These are phyloP conservation scores for Puffinus mauretanicus DNA, from an alignment of 2,113 vertebrate genomes.

Conservation along the genomic window DNA sequence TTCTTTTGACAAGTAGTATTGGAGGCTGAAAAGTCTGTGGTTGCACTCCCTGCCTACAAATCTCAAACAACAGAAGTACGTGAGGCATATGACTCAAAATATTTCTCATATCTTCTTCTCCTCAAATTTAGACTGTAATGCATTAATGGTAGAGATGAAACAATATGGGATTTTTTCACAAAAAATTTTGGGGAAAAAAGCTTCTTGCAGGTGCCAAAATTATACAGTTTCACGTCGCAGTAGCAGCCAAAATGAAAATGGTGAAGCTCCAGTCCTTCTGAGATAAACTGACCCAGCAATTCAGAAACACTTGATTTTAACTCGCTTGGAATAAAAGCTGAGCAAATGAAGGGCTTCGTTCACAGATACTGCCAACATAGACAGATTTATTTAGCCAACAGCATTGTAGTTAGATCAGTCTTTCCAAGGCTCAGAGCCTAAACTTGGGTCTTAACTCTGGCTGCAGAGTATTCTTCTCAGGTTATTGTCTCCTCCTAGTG, in stretches of 20 bases:
- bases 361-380: fast-evolving
- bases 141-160: not conserved
- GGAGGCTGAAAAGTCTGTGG: not conserved
- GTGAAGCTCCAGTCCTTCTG: not conserved
- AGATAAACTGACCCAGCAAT: not conserved
- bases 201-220: not conserved
- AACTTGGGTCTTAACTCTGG: not conserved
- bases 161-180: fast-evolving
- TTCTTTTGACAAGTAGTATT: not conserved
- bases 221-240: not conserved
- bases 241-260: not conserved
- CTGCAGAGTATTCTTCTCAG: not conserved
- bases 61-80: not conserved
- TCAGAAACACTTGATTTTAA: not conserved
- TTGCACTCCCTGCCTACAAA: not conserved
- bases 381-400: not conserved
- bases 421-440: not conserved
- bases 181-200: fast-evolving
- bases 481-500: not conserved
- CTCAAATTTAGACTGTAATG: not conserved
- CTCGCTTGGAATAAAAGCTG: not conserved
- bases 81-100: not conserved
- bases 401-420: not conserved
- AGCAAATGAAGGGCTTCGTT: not conserved
- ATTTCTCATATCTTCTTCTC: not conserved